phyloP scores from a whole-genome alignment of 2,797 vertebrate species.

The Cuniculus paca region DNA sequence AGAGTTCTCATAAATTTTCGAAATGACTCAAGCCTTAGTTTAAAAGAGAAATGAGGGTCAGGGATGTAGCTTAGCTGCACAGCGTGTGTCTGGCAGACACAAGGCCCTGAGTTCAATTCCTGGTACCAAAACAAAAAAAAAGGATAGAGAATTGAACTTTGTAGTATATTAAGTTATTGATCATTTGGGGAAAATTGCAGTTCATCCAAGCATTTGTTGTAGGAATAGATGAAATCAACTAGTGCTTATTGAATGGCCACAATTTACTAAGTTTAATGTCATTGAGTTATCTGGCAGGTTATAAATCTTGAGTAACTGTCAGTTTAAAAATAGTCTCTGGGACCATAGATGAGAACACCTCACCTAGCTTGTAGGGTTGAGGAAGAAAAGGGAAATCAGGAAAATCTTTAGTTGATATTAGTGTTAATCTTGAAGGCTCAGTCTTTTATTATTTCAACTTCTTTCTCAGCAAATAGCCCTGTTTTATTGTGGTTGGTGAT shows the following conservation, averaged over 20 bases:
- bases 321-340: not conserved
- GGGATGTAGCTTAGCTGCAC: too few relatives aligned
- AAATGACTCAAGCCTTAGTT: not conserved
- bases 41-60: not conserved
- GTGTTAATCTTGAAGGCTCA: not conserved
- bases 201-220: not conserved
- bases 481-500: not conserved
- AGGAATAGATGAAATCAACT: not conserved
- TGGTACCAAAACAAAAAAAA: too few relatives aligned
- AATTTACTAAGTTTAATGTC: not conserved
- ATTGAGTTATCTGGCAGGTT: not conserved
- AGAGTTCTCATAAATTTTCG: slow-evolving; percentile 6
- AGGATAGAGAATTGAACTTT: not conserved
- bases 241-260: not conserved
- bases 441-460: not conserved
- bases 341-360: not conserved
- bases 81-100: too few relatives aligned
- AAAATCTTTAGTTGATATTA: not conserved
- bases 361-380: not conserved
- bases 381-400: not conserved
- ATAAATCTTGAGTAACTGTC: not conserved
- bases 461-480: not conserved
- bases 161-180: not conserved
- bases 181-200: not conserved
- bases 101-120: too few relatives aligned